Evolutionary conservation across 2,888 invertebrate species (phyloP), one percentile per base, ranked within the genome.

Genomic region (Diogma glabrata): DNA sequence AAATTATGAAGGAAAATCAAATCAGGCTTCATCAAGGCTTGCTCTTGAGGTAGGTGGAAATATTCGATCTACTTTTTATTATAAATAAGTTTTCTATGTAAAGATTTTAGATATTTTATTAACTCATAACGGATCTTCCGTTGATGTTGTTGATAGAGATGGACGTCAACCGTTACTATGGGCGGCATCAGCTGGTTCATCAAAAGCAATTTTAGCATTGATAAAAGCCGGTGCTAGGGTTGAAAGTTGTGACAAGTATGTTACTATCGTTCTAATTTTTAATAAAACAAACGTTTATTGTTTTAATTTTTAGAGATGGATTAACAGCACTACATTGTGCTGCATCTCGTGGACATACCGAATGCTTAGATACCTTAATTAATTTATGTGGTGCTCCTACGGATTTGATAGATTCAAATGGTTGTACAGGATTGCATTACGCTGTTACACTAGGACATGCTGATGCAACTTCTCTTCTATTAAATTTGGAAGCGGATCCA

Each of bases 111-210:
- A 84, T 65, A 86, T 93, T 2, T 74, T 95, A 3, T 77, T 87
- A 52, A 82, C 85, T 6, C 78, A 84, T 60, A 82, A 83, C 10
- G 84, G 86, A 9, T 87, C 89, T 4, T 78, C 83, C 17, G 87
- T 93, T 1, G 84, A 90, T 58, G 88, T 88, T 1, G 77, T 81
- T 51, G 99, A 99, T 68, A 84, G 87, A 43, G 96, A 97, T 64
- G 90, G 92, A 0, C 75, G 97, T 8, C 92, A 93, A 60, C 96
- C 97, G 1, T 73, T 99, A 50, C 72, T 97, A 10, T 99, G 99
- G 99, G 96, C 97, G 0, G 93, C 96, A 1, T 94, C 94, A 57
- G 92, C 96, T 19, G 97, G 96, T 5, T 93, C 92, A 33, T 84
- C 88, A 1, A 89, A 93, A 57, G 96, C 95, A 0, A 84, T 96